A percentile compares a stretch with the other conserved stretches of the same genome.
Conservation (phyloP, 2,113 vertebrate species). For the Leptobrachium ailaonicum region DNA sequence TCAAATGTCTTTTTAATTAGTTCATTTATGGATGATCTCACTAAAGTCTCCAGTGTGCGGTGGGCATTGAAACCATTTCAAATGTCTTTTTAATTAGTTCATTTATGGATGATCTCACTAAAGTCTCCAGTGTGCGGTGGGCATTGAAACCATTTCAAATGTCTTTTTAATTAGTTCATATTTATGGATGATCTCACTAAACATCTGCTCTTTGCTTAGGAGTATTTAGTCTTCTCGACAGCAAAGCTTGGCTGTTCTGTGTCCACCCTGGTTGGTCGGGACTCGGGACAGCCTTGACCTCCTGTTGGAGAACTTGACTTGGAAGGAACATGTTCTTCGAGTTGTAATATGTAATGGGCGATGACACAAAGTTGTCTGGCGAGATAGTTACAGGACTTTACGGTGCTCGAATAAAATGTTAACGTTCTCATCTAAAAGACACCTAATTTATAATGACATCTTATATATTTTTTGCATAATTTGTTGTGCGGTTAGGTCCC, state of each 20-base stretch:
- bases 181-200: constrained; percentile 27
- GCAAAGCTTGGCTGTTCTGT: not conserved
- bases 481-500: not conserved
- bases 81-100: not conserved
- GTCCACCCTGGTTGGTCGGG: no score
- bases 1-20: not conserved
- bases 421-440: no score
- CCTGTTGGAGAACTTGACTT: no score
- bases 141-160: not conserved
- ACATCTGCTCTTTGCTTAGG: constrained; percentile 5
- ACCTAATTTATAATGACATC: no score
- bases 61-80: not conserved
- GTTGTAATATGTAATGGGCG: no score
- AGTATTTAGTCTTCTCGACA: not conserved
- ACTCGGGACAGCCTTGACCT: no score
- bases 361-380: no score
- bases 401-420: no score
- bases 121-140: constrained; percentile 16
- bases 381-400: no score
- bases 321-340: no score
- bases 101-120: constrained; percentile 29
- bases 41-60: constrained; percentile 12
- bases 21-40: constrained; percentile 30
- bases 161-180: not conserved
- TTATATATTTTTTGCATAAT: no score